phyloP scores from a whole-genome alignment of 2,113 vertebrate species.

The Ursus arctos region DNA sequence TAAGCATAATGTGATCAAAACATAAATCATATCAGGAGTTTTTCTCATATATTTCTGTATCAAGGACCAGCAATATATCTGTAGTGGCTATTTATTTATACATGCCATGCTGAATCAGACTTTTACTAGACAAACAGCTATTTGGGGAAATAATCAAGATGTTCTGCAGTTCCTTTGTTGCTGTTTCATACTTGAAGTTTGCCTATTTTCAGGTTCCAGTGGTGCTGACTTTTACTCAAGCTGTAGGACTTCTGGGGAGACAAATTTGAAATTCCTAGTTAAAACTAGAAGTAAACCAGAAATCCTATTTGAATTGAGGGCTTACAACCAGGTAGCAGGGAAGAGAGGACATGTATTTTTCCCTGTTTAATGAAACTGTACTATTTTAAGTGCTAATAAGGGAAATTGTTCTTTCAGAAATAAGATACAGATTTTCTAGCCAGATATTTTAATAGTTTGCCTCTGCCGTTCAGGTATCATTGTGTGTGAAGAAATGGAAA shows the following conservation, averaged over 20 bases:
- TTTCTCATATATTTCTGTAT: slow-evolving; percentile 13
- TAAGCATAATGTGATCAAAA: not conserved
- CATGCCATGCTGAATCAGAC: not conserved
- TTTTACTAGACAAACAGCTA: not conserved
- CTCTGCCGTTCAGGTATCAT: slow-evolving; percentile 28
- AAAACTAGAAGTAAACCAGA: slow-evolving; percentile 37
- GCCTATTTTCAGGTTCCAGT: not conserved
- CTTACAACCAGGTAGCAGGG: not conserved
- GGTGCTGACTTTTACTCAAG: not conserved
- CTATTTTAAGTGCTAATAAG: slow-evolving; percentile 14
- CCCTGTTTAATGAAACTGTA: not conserved
- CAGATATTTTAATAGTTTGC: slow-evolving; percentile 49
- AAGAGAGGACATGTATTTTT: not conserved
- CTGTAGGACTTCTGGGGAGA: not conserved
- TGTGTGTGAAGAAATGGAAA: slow-evolving; percentile 29
- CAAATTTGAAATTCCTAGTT: slow-evolving; percentile 47
- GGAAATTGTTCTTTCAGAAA: not conserved
- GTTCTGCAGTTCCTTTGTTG: not conserved
- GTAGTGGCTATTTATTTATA: not conserved
- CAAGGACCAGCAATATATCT: not conserved
- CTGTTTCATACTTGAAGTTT: not conserved
- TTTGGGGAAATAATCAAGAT: not conserved
- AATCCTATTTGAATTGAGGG: slow-evolving; percentile 7
- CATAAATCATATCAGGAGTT: not conserved
- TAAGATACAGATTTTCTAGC: slow-evolving; percentile 35